A percentile compares a stretch with the other conserved stretches of the same genome.
phyloP scores from a whole-genome alignment of 2,888 invertebrate genomes.

The Eupithecia subumbrata region DNA sequence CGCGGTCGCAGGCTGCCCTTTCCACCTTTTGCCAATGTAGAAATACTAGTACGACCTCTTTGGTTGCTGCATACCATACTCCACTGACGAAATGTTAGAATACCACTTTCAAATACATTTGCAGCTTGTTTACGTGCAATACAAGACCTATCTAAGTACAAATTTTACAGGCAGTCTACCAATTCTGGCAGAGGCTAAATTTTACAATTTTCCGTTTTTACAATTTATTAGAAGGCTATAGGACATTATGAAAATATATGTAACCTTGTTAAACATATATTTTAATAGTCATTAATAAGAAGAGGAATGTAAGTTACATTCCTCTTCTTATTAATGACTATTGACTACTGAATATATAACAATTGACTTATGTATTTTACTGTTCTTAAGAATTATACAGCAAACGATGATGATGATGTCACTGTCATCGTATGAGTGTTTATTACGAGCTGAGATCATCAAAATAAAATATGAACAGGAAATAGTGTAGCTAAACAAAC shows the following conservation, averaged over 20 bases:
- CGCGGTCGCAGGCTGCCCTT: conserved; percentile 59
- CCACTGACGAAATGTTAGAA: conserved; percentile 35
- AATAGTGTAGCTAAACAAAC: conserved; percentile 45
- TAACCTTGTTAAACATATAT: too few relatives aligned
- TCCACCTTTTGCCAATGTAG: conserved; percentile 51
- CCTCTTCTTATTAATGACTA: neutral
- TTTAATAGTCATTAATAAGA: too few relatives aligned
- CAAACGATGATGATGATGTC: conserved; percentile 74
- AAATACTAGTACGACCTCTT: conserved; percentile 22
- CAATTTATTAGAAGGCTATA: neutral
- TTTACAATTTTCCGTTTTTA: neutral
- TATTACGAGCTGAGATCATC: conserved; percentile 71
- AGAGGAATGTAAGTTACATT: too few relatives aligned
- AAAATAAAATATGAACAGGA: conserved; percentile 58
- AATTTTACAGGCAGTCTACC: neutral
- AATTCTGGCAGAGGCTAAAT: neutral
- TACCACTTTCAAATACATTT: conserved; percentile 24
- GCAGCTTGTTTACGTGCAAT: neutral
- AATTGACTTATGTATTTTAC: neutral
- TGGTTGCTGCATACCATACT: conserved; percentile 12
- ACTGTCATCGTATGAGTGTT: conserved; percentile 65
- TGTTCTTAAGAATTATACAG: conserved; percentile 12
- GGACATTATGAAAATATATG: neutral
- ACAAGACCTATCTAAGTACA: neutral
- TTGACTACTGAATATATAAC: too few relatives aligned